A percentile compares a stretch with the other conserved stretches of the same genome.
Conservation (phyloP, 92 coral and sea anemone species). For the Chrysogorgia sp. region DNA sequence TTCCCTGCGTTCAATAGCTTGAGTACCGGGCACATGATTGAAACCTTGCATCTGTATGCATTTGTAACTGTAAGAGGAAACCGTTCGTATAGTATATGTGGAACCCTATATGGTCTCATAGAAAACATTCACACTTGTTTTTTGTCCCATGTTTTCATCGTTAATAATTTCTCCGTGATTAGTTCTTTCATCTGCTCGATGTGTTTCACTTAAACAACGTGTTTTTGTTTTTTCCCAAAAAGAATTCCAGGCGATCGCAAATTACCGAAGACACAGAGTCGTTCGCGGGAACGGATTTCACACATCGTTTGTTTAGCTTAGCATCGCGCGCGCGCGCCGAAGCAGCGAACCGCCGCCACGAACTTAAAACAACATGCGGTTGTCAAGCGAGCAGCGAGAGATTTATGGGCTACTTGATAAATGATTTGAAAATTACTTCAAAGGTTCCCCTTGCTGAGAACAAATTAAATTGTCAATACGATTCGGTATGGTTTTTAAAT, state of each 20-base stretch:
- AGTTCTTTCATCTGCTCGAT: neutral
- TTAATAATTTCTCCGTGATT: neutral
- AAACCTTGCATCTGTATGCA: too few relatives aligned
- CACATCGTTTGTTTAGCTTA: conserved; percentile 27
- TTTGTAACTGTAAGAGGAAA: too few relatives aligned
- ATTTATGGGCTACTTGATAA: conserved; percentile 35
- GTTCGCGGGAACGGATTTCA: conserved; percentile 30
- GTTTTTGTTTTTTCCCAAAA: conserved; percentile 2
- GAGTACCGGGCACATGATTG: too few relatives aligned
- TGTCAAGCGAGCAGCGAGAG: neutral
- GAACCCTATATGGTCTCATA: too few relatives aligned
- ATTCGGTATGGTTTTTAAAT: conserved; percentile 29
- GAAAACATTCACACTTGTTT: too few relatives aligned
- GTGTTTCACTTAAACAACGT: neutral
- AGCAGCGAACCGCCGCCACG: neutral
- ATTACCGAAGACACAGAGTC: neutral
- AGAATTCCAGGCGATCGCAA: neutral
- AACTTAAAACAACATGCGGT: neutral
- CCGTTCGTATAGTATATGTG: too few relatives aligned
- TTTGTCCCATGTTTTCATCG: neutral
- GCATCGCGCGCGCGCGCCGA: neutral
- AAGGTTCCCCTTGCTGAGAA: conserved; percentile 45
- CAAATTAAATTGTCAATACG: conserved; percentile 46
- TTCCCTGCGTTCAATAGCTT: too few relatives aligned
- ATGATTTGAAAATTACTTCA: conserved; percentile 45